Percentiles rank a stretch among this genome's conserved stretches.
phyloP scores from a whole-genome alignment of 2,797 vertebrate species.

The Helostoma temminkii region DNA sequence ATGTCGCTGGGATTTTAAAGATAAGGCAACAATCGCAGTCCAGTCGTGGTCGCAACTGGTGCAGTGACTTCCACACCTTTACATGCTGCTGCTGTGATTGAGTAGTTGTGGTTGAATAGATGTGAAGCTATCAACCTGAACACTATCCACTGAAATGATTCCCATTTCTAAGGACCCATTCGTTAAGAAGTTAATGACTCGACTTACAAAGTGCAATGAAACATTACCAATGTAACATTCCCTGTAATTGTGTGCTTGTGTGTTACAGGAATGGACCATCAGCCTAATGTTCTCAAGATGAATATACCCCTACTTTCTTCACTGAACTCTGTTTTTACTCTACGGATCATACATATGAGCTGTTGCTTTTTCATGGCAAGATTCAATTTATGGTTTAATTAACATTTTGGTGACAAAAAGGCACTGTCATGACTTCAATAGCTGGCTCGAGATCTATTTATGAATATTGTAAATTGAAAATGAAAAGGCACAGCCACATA shows the following conservation, averaged over 20 bases:
- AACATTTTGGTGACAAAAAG: conserved; percentile 63
- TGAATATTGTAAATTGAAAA: conserved; percentile 31
- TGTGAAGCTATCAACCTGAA: conserved; percentile 39
- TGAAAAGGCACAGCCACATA: conserved; percentile 19
- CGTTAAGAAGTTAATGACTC: conserved; percentile 72
- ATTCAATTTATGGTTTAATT: conserved; percentile 78
- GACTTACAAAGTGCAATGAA: conserved; percentile 71
- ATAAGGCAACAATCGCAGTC: conserved; percentile 1
- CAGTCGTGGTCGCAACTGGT: conserved; percentile 53
- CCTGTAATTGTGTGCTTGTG: conserved; percentile 12
- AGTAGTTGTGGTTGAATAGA: conserved; percentile 40
- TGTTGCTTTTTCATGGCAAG: conserved; percentile 43
- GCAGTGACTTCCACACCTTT: conserved; percentile 8
- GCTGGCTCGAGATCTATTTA: conserved; percentile 46
- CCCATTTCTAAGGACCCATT: conserved; percentile 46
- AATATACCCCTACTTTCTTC: conserved; percentile 52
- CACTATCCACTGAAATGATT: conserved; percentile 36
- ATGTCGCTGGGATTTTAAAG: conserved; percentile 18
- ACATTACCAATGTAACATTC: conserved; percentile 53
- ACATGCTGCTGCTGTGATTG: conserved; percentile 17
- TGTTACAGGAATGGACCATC: conserved; percentile 35
- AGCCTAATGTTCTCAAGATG: conserved; percentile 68
- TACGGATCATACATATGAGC: conserved; percentile 53
- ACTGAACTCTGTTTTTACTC: conserved; percentile 43
- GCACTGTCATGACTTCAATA: conserved; percentile 28